phyloP scores from a whole-genome alignment of 2,888 invertebrate species.

The Rhorus exstirpatorius region DNA sequence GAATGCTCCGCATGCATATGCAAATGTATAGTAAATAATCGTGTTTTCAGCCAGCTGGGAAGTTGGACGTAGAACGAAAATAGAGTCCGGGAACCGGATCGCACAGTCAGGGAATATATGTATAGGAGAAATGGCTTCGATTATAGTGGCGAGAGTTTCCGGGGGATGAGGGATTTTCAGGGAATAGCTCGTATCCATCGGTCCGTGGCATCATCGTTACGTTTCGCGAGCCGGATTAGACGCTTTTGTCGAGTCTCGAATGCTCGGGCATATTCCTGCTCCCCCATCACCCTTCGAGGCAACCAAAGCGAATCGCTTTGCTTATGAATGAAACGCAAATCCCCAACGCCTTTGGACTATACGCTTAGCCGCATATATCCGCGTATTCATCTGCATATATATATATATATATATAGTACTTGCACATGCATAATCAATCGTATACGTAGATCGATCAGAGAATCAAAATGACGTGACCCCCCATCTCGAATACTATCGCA shows the following conservation, averaged over 20 bases:
- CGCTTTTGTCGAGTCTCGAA: constrained; percentile 75
- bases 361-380: constrained; percentile 49
- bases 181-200: constrained; percentile 64
- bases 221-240: constrained; percentile 75
- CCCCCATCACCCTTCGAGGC: constrained; percentile 3
- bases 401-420: constrained; percentile 27
- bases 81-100: constrained; percentile 71
- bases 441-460: not conserved
- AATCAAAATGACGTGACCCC: constrained; percentile 15
- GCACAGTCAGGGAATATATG: constrained; percentile 15
- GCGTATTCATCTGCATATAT: constrained; percentile 17
- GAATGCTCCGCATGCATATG: too few species aligned
- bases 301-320: constrained; percentile 69
- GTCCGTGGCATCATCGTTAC: constrained; percentile 55
- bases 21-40: not conserved
- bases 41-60: not conserved
- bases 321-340: constrained; percentile 76
- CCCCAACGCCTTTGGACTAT: constrained; percentile 43
- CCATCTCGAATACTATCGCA: not conserved
- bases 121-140: constrained; percentile 36
- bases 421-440: constrained; percentile 18
- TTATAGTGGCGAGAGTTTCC: constrained; percentile 1
- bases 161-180: constrained; percentile 45
- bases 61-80: constrained; percentile 45
- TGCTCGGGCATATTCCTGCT: constrained; percentile 28